These are phyloP conservation scores for Drosophila borealis DNA, from an alignment of 2,888 invertebrate genomes.

Conservation along the genomic window DNA sequence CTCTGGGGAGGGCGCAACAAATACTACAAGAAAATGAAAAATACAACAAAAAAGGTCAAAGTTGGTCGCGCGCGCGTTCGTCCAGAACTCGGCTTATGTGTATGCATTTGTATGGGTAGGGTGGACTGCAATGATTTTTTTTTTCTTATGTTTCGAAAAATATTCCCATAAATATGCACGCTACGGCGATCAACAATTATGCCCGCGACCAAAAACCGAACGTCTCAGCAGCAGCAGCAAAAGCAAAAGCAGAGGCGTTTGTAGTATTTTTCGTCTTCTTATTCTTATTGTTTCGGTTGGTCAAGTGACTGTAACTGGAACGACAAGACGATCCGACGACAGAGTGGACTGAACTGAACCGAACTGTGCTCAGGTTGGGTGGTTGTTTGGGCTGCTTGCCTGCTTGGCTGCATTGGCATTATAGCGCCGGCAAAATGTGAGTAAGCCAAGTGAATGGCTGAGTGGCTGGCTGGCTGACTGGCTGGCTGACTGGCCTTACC, in stretches of 20 bases:
- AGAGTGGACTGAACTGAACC: slow-evolving; percentile 44
- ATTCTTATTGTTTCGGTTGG: slow-evolving; percentile 85
- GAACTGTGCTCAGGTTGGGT: slow-evolving; percentile 27
- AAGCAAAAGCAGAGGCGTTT: slow-evolving; percentile 8
- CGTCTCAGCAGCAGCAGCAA: slow-evolving; percentile 31
- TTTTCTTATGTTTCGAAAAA: slow-evolving; percentile 46
- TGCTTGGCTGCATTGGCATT: slow-evolving; percentile 71
- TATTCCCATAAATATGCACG: slow-evolving; percentile 81
- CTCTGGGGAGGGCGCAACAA: slow-evolving; percentile 16
- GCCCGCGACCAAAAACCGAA: slow-evolving; percentile 66
- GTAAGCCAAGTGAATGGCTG: slow-evolving; percentile 72
- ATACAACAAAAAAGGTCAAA: slow-evolving; percentile 70
- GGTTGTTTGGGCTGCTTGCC: slow-evolving; percentile 36
- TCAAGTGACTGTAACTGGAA: slow-evolving; percentile 85
- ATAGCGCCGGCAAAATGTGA: slow-evolving; percentile 74
- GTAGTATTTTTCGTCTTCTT: slow-evolving; percentile 53
- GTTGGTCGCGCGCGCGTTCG: slow-evolving; percentile 74
- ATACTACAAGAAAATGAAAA: slow-evolving; percentile 14
- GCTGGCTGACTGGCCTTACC: slow-evolving; percentile 56
- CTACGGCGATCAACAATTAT: slow-evolving; percentile 79
- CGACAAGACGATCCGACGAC: slow-evolving; percentile 60
- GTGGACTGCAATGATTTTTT: slow-evolving; percentile 64
- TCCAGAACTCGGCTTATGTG: slow-evolving; percentile 63
- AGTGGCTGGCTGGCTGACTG: slow-evolving; percentile 42
- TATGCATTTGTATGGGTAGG: slow-evolving; percentile 18